Percentiles rank a stretch among this genome's conserved stretches.
phyloP scores from a whole-genome alignment of 2,797 vertebrate genomes.

The Philypnodon macrostomus region DNA sequence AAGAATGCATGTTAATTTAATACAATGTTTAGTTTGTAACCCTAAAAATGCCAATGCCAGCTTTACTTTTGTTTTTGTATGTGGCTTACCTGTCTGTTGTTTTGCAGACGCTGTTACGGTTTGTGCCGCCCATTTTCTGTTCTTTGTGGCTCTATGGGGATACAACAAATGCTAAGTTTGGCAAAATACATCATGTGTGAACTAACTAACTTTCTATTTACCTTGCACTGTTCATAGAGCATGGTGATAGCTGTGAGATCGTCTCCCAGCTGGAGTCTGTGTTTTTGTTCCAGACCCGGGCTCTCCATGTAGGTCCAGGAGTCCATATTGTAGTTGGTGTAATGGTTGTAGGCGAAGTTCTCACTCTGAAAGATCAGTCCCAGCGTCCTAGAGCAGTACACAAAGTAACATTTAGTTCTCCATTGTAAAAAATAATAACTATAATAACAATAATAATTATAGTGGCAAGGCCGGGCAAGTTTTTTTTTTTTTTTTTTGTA shows the following conservation, averaged over 20 bases:
- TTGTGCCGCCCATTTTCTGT: constrained; percentile 78
- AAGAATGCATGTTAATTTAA: too few relatives aligned
- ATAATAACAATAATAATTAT: background rate
- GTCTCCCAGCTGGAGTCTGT: constrained; percentile 85
- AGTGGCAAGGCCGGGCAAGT: too few relatives aligned
- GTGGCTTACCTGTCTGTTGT: constrained; percentile 84
- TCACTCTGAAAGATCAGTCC: constrained; percentile 90
- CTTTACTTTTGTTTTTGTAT: background rate
- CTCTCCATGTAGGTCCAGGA: constrained; percentile 88
- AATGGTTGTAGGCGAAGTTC: constrained; percentile 86
- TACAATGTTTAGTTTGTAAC: too few relatives aligned
- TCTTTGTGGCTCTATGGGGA: constrained; percentile 84
- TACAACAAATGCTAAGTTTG: background rate
- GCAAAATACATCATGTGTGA: too few relatives aligned
- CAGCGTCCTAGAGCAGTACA: constrained; percentile 79
- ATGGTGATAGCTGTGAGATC: constrained; percentile 85
- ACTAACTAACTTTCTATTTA: too few relatives aligned
- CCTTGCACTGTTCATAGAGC: constrained; percentile 94
- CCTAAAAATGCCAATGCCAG: too few relatives aligned
- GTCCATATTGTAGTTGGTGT: constrained; percentile 85
- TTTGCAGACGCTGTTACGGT: constrained; percentile 76
- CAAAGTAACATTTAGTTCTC: background rate
- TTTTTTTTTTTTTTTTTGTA: too few relatives aligned
- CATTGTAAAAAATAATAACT: background rate
- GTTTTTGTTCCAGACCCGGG: constrained; percentile 74